Conservation (phyloP, 2,113 vertebrate genomes). For the Steatornis caripensis region DNA sequence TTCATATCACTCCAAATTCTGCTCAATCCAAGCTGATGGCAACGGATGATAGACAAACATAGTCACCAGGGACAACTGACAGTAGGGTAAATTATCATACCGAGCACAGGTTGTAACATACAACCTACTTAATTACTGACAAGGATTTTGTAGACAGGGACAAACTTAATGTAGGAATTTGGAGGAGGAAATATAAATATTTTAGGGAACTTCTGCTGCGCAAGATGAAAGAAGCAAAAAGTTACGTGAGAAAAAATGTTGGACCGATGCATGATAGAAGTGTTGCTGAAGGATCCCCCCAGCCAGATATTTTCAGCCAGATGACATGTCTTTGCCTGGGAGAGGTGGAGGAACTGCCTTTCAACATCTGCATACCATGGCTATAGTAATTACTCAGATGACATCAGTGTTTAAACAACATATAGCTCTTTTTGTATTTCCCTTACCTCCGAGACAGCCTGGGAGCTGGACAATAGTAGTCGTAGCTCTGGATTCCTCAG, state of each 20-base stretch:
- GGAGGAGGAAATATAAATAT: neutral
- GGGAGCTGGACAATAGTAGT: neutral
- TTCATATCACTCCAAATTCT: conserved; percentile 11
- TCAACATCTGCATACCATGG: neutral
- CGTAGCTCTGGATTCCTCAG: neutral
- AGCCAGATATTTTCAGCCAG: neutral
- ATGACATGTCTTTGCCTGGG: neutral
- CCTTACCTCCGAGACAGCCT: neutral
- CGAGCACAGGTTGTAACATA: neutral
- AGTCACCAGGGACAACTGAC: neutral
- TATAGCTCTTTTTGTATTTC: neutral
- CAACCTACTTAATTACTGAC: neutral
- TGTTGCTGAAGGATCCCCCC: neutral
- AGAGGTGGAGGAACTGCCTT: neutral
- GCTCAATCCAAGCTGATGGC: neutral
- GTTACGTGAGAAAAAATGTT: neutral
- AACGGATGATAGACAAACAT: neutral
- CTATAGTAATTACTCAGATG: neutral
- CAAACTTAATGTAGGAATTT: neutral
- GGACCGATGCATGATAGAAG: neutral
- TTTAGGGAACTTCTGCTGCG: neutral
- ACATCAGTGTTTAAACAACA: neutral
- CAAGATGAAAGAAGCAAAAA: neutral
- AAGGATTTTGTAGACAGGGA: neutral
- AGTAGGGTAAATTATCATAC: conserved; percentile 3